These are phyloP conservation scores for Mustelus asterias DNA, from an alignment of 2,113 vertebrate species.

Conservation along the genomic window DNA sequence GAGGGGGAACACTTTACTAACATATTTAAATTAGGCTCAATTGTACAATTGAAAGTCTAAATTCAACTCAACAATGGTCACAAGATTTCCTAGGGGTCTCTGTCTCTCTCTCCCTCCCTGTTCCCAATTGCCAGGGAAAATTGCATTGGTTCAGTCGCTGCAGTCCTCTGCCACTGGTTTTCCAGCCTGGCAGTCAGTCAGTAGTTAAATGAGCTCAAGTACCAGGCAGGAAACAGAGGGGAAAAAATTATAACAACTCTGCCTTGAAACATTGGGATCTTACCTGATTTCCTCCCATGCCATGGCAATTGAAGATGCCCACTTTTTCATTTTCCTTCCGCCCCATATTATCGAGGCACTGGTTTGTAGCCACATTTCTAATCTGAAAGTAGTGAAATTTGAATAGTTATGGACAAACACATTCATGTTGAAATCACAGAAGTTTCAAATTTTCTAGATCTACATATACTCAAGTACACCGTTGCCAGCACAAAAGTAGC, in stretches of 20 bases:
- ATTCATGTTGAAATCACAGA: background rate
- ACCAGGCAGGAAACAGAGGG: background rate
- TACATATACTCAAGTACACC: background rate
- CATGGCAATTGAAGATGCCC: slow-evolving; percentile 97
- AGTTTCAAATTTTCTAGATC: background rate
- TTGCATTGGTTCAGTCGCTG: background rate
- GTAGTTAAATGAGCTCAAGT: background rate
- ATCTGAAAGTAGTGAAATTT: slow-evolving; percentile 59
- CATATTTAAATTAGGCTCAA: background rate
- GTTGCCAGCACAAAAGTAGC: background rate
- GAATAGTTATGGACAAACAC: background rate
- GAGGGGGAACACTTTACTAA: background rate
- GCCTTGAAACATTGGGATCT: slow-evolving; percentile 37
- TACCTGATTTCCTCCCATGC: slow-evolving; percentile 99
- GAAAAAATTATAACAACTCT: background rate
- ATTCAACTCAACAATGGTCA: background rate
- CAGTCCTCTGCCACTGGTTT: background rate
- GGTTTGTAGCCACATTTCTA: slow-evolving; percentile 95
- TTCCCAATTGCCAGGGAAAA: background rate
- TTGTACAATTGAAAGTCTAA: background rate
- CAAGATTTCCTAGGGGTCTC: background rate
- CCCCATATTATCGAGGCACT: slow-evolving; percentile 98
- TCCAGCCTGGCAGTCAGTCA: background rate
- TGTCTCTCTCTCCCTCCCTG: background rate
- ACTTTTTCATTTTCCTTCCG: slow-evolving; percentile 97